Evolutionary conservation across 1,140 invertebrate genomes (phyloP).

Genomic region (Nephotettix cincticeps): DNA sequence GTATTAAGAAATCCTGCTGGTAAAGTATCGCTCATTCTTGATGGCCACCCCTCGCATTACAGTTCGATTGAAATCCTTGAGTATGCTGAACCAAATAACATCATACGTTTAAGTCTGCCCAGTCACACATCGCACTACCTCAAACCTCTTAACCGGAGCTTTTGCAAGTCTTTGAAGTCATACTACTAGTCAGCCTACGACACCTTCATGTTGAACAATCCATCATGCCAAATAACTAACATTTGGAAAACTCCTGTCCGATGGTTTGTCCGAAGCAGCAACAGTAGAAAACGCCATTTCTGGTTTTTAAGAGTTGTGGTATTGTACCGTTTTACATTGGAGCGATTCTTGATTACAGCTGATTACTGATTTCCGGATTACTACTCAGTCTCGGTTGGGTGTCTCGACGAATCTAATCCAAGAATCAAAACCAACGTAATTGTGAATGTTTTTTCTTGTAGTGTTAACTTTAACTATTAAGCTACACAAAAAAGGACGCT

Average conservation of each 20-base stretch:
- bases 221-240: conserved; percentile 3
- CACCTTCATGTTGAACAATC: conserved; percentile 5
- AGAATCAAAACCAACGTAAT: no score
- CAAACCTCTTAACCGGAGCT: conserved; percentile 41
- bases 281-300: conserved; percentile 11
- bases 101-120: conserved; percentile 41
- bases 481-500: no score
- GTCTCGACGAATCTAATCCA: no score
- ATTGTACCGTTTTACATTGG: neutral
- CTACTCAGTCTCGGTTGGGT: no score
- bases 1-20: conserved; percentile 36
- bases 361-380: no score
- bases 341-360: conserved; percentile 1
- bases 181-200: neutral
- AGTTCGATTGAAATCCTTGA: conserved; percentile 37
- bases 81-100: conserved; percentile 39
- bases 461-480: no score
- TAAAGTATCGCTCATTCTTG: conserved; percentile 31
- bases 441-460: no score
- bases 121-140: conserved; percentile 42
- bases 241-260: neutral
- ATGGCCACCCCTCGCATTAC: conserved; percentile 38
- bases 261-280: conserved; percentile 4
- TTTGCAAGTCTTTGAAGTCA: conserved; percentile 42
- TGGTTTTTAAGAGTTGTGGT: conserved; percentile 14